Conservation (phyloP, 2,797 vertebrate species). For the Dicrostonyx torquatus region DNA sequence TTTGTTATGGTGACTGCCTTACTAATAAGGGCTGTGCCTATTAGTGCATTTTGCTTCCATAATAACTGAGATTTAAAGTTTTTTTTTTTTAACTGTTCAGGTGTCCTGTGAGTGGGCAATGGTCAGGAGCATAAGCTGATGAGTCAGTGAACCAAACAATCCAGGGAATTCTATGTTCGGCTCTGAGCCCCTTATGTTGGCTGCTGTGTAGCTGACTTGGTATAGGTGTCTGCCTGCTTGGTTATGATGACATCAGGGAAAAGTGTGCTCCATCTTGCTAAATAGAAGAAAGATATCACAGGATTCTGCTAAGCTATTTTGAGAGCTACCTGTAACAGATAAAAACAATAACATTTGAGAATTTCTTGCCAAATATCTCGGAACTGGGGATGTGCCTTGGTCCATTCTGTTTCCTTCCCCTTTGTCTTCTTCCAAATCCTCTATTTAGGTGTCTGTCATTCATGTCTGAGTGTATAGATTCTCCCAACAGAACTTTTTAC, state of each 20-base stretch:
- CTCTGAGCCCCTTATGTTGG: neutral
- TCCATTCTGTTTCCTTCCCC: neutral
- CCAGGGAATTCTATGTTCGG: neutral
- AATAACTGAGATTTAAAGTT: conserved; percentile 59
- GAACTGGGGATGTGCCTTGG: neutral
- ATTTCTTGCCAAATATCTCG: neutral
- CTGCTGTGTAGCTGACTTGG: neutral
- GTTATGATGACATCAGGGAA: neutral
- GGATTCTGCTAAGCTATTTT: neutral
- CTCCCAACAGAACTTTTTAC: neutral
- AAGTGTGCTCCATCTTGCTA: neutral
- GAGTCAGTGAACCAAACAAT: neutral
- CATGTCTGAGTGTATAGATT: neutral
- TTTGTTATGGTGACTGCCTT: conserved; percentile 61
- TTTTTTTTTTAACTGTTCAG: conserved; percentile 10
- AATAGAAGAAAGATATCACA: neutral
- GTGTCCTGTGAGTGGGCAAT: neutral
- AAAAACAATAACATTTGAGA: neutral
- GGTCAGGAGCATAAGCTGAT: neutral
- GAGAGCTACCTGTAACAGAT: neutral
- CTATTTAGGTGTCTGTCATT: neutral
- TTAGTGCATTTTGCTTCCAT: conserved; percentile 55
- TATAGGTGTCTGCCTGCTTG: neutral
- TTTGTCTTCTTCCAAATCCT: neutral
- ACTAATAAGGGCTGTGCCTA: conserved; percentile 63